Conservation (phyloP, 1,140 invertebrate genomes). For the Leptopilina clavipes region DNA sequence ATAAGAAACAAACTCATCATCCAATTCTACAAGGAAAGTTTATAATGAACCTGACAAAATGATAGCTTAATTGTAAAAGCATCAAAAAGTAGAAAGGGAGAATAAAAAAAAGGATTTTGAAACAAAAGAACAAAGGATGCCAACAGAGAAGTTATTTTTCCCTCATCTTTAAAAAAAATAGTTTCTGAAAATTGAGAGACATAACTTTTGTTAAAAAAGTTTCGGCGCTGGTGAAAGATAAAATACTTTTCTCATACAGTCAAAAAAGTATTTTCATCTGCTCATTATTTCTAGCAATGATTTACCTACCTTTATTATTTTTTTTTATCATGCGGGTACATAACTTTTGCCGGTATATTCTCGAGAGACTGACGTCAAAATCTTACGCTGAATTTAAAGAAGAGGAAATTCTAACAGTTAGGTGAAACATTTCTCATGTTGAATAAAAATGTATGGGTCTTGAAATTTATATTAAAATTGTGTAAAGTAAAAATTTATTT, state of each 20-base stretch:
- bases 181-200: background rate
- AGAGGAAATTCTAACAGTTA: background rate
- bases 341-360: background rate
- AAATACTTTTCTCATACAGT: background rate
- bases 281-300: background rate
- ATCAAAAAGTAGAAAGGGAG: background rate
- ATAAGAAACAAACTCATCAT: background rate
- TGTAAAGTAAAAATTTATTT: too few species aligned
- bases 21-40: background rate
- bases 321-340: background rate
- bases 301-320: conserved; percentile 8
- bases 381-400: background rate
- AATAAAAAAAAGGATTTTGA: background rate
- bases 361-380: background rate
- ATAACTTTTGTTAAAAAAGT: background rate
- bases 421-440: background rate
- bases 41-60: conserved; percentile 1
- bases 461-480: too few species aligned
- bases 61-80: background rate
- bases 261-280: conserved; percentile 4
- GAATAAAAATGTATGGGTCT: background rate
- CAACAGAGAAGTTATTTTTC: background rate
- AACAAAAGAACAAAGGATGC: background rate
- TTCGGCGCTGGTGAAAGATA: background rate
- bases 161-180: background rate